phyloP scores from a whole-genome alignment of 1,140 invertebrate species.

The Camponotus floridanus region DNA sequence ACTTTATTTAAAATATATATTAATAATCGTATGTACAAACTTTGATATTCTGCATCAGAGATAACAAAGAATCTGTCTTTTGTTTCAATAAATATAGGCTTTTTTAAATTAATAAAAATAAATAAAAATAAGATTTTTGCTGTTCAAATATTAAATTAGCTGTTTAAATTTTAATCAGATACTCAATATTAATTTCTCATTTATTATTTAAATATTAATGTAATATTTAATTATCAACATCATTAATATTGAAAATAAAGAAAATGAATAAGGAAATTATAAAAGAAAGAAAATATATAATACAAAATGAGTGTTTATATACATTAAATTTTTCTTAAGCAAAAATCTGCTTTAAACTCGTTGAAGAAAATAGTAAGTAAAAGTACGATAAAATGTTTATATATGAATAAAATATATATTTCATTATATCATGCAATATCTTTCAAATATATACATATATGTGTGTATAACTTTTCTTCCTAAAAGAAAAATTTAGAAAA shows the following conservation, averaged over 20 bases:
- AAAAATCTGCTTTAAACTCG: neutral
- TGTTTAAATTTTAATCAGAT: neutral
- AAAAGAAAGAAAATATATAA: too few relatives aligned
- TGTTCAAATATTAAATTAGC: neutral
- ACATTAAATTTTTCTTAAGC: neutral
- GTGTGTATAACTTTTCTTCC: neutral
- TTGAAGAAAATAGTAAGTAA: neutral
- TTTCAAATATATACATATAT: neutral
- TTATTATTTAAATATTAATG: constrained; percentile 13
- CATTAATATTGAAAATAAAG: neutral
- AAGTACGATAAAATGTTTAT: neutral
- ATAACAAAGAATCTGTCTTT: neutral
- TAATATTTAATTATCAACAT: neutral
- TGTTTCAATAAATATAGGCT: neutral
- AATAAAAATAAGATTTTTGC: neutral
- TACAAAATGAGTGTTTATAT: neutral
- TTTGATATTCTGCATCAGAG: neutral
- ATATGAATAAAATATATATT: neutral
- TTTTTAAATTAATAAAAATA: neutral
- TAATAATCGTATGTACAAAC: neutral
- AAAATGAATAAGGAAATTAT: neutral
- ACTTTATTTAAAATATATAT: neutral
- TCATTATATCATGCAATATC: neutral
- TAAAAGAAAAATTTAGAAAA: neutral
- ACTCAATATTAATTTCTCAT: neutral